Conservation (phyloP, 2,113 vertebrate species). For the Ariopsis seemanni region DNA sequence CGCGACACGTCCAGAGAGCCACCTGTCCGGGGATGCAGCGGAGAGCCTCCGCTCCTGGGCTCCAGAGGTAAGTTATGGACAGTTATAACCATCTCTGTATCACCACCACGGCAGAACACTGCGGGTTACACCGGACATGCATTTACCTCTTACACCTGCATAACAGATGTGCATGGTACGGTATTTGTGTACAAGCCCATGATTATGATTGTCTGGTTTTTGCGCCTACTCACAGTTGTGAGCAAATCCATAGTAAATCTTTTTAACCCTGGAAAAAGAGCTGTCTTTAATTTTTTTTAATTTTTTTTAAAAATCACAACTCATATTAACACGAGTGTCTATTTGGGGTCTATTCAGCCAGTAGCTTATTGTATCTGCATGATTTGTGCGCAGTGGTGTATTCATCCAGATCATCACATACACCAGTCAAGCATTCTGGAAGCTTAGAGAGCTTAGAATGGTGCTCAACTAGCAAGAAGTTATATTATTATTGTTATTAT, state of each 20-base stretch:
- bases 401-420: slow-evolving; percentile 26
- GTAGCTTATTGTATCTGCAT: slow-evolving; percentile 30
- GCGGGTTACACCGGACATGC: not conserved
- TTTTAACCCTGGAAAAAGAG: not conserved
- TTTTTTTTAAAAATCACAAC: not conserved
- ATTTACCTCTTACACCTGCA: not conserved
- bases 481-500: no score
- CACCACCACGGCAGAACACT: not conserved
- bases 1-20: slow-evolving; percentile 5
- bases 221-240: not conserved
- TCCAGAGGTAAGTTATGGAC: slow-evolving; percentile 35
- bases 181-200: not conserved
- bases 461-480: not conserved
- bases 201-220: not conserved
- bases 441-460: not conserved
- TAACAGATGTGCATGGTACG: not conserved
- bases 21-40: slow-evolving; percentile 46
- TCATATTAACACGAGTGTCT: slow-evolving; percentile 6
- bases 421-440: not conserved
- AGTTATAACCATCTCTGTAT: slow-evolving; percentile 18
- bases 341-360: slow-evolving; percentile 15
- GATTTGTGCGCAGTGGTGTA: slow-evolving; percentile 35
- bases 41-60: slow-evolving; percentile 28
- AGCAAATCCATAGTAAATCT: not conserved
- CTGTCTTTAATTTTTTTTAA: not conserved